Base-by-base conservation (phyloP, 2,797 vertebrate genomes). In the Mormyrus hasselquistii region DNA sequence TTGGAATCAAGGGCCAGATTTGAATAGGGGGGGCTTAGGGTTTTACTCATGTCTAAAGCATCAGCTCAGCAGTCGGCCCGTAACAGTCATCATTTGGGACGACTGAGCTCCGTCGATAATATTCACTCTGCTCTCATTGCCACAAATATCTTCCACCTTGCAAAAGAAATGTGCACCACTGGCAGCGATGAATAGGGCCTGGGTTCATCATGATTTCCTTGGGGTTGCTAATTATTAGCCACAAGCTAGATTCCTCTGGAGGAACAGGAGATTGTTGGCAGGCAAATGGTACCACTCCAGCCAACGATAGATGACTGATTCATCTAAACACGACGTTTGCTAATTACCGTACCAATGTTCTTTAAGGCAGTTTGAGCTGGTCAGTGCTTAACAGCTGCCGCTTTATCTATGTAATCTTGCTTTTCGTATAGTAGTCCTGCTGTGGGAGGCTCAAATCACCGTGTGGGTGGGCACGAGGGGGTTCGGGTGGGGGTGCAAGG, bases 141-240 rank as follows among this genome's bases (percentile, higher is more conserved):
- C 73, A 44, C 73, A 69, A 69, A 69, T 44, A 5, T 79, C 73
- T 8, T 79, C 34, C 73, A 8, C 38, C 73, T 7, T n/a, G 73
- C 73, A 7, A 44, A 79, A 41, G 38, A 79, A 79, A 44, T 44
- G 6, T 12, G 6, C 73, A 2, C 14, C 38, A 41, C 73, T 79
- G 16, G 9, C 73, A 19, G 38, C 0, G 73, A 44, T 5, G 0
- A 69, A 69, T 12, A 29, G 62, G 62, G 62, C 25, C 0, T 73
- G 22, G 25, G 86, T 88, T 87, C 89, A 87, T 79, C 7, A 52
- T 59, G 91, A 91, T 91, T 91, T 88, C 89, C 86, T 90, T 52
- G 90, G 87, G 38, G 69, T 5, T 87, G 10, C 53, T 89, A 89
- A 52, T 93, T 91, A 93, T 83, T 12, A 76, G 25, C 88, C 69